phyloP scores from a whole-genome alignment of 2,113 vertebrate genomes.

The Herpailurus yagouaroundi region DNA sequence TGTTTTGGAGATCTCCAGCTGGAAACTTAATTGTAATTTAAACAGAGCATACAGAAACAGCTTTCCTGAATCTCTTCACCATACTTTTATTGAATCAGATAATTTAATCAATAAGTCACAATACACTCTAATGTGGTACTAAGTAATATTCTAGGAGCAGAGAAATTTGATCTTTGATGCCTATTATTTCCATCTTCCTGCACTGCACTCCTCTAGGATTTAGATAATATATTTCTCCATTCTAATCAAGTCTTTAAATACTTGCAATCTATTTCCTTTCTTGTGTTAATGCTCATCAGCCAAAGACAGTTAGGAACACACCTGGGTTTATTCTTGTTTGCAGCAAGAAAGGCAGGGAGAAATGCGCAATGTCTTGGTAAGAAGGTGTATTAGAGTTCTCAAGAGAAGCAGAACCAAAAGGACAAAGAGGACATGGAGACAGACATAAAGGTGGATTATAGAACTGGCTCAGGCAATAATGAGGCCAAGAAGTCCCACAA shows the following conservation, averaged over 20 bases:
- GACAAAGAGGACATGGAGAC: neutral
- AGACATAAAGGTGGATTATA: neutral
- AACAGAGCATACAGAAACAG: constrained; percentile 69
- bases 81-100: constrained; percentile 69
- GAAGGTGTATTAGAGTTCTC: neutral
- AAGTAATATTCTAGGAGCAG: neutral
- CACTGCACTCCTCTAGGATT: neutral
- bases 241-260: neutral
- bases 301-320: neutral
- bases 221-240: neutral
- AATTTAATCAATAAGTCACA: constrained; percentile 75
- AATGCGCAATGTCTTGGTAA: neutral
- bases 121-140: neutral
- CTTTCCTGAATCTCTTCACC: constrained; percentile 54
- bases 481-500: neutral
- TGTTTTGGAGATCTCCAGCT: constrained; percentile 83
- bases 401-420: neutral
- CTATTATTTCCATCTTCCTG: neutral
- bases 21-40: constrained; percentile 86
- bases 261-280: neutral
- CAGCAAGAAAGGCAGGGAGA: neutral
- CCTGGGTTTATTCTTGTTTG: neutral
- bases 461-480: neutral
- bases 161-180: neutral
- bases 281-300: neutral